Percentiles rank a stretch among this genome's conserved stretches.
Evolutionary conservation across 2,888 invertebrate species (phyloP).

Genomic region (Macropis europaea): DNA sequence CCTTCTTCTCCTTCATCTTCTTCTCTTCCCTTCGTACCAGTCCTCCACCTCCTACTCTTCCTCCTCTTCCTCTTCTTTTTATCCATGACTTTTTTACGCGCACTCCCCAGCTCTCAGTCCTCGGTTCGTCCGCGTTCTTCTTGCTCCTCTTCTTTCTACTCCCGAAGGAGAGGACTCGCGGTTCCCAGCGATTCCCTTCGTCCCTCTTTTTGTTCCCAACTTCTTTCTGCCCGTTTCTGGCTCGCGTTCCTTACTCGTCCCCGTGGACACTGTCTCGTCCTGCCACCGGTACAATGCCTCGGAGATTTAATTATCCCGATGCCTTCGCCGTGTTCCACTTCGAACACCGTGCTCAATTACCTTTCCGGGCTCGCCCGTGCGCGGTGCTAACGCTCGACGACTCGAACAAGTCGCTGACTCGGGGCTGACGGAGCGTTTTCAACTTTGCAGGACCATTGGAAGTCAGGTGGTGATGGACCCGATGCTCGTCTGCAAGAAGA

Average conservation of each 20-base stretch:
- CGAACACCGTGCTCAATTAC: conserved; percentile 28
- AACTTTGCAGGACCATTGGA: conserved; percentile 87
- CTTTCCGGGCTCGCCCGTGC: too few relatives aligned
- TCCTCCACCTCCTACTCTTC: not conserved
- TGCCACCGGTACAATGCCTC: conserved; percentile 20
- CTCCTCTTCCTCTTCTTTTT: conserved; percentile 11
- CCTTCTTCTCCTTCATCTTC: not conserved
- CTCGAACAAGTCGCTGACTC: too few relatives aligned
- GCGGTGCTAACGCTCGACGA: too few relatives aligned
- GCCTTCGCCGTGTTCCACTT: conserved; percentile 43
- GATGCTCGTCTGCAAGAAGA: conserved; percentile 92
- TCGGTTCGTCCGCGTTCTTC: conserved; percentile 22
- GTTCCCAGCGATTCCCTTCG: conserved; percentile 35
- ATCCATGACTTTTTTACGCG: conserved; percentile 29
- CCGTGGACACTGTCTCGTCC: not conserved
- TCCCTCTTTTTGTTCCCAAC: conserved; percentile 6
- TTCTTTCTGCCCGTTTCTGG: conserved; percentile 26
- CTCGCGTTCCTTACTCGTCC: conserved; percentile 13
- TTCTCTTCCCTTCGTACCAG: conserved; percentile 15
- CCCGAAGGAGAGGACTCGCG: conserved; percentile 36
- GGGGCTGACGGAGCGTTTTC: too few relatives aligned
- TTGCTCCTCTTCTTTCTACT: conserved; percentile 27
- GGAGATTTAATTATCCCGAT: conserved; percentile 64
- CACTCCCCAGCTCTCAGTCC: conserved; percentile 17
- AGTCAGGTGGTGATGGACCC: conserved; percentile 95